Evolutionary conservation across 2,797 vertebrate species (phyloP).

Genomic region (Crocodylus rhombifer): DNA sequence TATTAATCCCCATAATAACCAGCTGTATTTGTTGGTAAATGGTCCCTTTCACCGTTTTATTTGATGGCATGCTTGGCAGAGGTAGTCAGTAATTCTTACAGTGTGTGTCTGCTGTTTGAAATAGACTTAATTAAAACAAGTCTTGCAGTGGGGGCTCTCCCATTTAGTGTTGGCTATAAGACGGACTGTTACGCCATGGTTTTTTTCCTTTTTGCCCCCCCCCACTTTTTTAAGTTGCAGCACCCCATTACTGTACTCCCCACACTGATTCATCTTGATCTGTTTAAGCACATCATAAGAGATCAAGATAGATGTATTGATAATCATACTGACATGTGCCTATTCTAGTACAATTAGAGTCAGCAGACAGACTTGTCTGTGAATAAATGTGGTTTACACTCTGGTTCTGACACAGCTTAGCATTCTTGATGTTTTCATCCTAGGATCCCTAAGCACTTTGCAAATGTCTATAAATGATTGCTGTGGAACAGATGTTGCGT

Average conservation of each 20-base stretch:
- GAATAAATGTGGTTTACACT: background rate
- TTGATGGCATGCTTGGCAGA: conserved; percentile 50
- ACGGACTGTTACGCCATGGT: background rate
- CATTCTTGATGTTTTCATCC: background rate
- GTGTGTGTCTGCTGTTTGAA: conserved; percentile 39
- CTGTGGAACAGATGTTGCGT: background rate
- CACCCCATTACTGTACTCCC: background rate
- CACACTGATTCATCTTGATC: background rate
- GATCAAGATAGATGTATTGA: background rate
- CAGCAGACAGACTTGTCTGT: background rate
- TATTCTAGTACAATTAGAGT: background rate
- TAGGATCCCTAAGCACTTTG: background rate
- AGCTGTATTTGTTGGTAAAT: conserved; percentile 46
- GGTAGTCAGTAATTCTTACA: background rate
- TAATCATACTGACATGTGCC: background rate
- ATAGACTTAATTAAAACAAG: conserved; percentile 50
- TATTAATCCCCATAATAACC: conserved; percentile 60
- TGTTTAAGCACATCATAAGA: background rate
- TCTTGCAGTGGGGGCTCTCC: conserved; percentile 1
- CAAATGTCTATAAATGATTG: background rate
- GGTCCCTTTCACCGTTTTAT: conserved; percentile 54
- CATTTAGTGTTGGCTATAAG: background rate
- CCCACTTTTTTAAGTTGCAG: too few species aligned
- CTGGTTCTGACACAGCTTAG: background rate
- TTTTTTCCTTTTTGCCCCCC: too few species aligned